These are phyloP conservation scores for Piezodorus guildinii DNA, from an alignment of 1,140 invertebrate genomes.

Conservation along the genomic window DNA sequence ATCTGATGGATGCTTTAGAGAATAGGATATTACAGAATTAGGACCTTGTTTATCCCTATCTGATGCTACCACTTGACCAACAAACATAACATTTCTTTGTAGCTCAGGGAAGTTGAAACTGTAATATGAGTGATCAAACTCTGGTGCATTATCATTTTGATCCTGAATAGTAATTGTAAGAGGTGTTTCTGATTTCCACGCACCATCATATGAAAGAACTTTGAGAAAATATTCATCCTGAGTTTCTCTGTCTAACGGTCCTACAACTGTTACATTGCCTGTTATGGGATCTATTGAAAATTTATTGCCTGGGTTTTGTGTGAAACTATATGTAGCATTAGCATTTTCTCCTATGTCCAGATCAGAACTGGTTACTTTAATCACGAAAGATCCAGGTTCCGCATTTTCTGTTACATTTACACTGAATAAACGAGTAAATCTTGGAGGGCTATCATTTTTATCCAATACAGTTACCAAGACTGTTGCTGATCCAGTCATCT, in stretches of 20 bases:
- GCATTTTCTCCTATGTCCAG: slow-evolving; percentile 76
- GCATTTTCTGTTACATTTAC: slow-evolving; percentile 93
- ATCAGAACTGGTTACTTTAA: slow-evolving; percentile 83
- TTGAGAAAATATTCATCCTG: slow-evolving; percentile 84
- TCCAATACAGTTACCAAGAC: slow-evolving; percentile 75
- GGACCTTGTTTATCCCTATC: slow-evolving; percentile 87
- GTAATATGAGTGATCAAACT: slow-evolving; percentile 78
- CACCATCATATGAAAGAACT: slow-evolving; percentile 74
- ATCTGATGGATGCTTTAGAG: slow-evolving; percentile 77
- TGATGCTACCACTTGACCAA: slow-evolving; percentile 76
- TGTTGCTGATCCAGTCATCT: slow-evolving; percentile 69
- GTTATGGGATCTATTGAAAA: slow-evolving; percentile 77
- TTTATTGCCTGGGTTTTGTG: slow-evolving; percentile 75
- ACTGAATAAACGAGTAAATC: slow-evolving; percentile 83
- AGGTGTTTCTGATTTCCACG: slow-evolving; percentile 78
- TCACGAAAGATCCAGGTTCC: slow-evolving; percentile 82
- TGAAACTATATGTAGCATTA: slow-evolving; percentile 78
- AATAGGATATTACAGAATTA: slow-evolving; percentile 87
- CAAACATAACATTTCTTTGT: slow-evolving; percentile 61
- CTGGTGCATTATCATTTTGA: slow-evolving; percentile 87
- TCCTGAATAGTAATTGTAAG: slow-evolving; percentile 88
- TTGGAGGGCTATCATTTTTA: slow-evolving; percentile 90
- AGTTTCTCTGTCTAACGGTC: slow-evolving; percentile 70
- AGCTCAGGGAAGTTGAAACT: slow-evolving; percentile 83
- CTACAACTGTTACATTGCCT: slow-evolving; percentile 84